Evolutionary conservation across 2,888 invertebrate species (phyloP).

Genomic region (Dichetophora obliterata): DNA sequence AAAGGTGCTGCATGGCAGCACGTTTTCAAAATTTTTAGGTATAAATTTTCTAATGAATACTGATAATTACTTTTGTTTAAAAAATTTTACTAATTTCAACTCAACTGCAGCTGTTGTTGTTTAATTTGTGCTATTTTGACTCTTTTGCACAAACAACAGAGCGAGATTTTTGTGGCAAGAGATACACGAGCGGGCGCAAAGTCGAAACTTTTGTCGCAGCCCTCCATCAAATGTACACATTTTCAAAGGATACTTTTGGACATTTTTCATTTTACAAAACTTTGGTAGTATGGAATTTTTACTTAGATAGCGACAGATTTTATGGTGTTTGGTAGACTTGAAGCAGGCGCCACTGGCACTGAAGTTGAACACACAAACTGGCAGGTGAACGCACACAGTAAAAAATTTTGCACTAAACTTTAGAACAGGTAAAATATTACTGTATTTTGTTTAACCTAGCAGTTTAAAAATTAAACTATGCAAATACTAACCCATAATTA

Average conservation of each 20-base stretch:
- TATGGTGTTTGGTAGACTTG: too few species aligned
- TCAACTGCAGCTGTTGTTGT: neutral
- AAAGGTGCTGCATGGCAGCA: neutral
- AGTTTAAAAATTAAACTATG: too few species aligned
- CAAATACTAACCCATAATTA: too few species aligned
- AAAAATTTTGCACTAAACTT: too few species aligned
- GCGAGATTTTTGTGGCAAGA: neutral
- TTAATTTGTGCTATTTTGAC: neutral
- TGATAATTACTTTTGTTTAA: constrained; percentile 32
- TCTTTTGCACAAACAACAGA: neutral
- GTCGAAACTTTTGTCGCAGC: constrained; percentile 2
- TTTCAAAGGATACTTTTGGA: neutral
- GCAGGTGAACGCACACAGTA: too few species aligned
- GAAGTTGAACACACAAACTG: too few species aligned
- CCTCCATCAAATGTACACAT: too few species aligned
- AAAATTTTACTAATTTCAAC: neutral
- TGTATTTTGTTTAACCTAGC: too few species aligned
- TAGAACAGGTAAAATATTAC: too few species aligned
- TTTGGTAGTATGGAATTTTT: neutral
- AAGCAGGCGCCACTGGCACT: too few species aligned
- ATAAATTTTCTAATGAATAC: constrained; percentile 33
- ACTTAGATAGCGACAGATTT: too few species aligned
- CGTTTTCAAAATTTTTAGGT: constrained; percentile 25
- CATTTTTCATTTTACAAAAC: neutral
- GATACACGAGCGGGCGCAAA: neutral